Conservation (phyloP, 2,113 vertebrate genomes). For the Ameiurus melas region DNA sequence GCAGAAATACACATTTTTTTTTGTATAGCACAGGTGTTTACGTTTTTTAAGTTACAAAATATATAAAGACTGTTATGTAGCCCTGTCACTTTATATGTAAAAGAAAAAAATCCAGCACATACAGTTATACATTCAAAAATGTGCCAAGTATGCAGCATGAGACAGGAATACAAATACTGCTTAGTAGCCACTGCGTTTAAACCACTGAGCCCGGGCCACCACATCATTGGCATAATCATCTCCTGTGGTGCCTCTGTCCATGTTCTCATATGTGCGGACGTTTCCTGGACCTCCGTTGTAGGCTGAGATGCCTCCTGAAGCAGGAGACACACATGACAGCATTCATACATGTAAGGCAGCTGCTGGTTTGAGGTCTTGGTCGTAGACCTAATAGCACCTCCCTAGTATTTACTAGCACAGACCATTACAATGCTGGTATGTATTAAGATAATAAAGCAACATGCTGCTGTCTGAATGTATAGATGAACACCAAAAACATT, state of each 20-base stretch:
- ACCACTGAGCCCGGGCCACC: conserved; percentile 66
- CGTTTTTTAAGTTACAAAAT: neutral
- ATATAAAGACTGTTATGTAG: neutral
- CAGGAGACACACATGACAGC: neutral
- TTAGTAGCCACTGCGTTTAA: conserved; percentile 68
- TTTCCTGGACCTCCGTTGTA: conserved; percentile 37
- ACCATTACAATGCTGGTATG: too few relatives aligned
- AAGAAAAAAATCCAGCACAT: neutral
- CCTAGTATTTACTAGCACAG: too few relatives aligned
- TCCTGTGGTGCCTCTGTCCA: conserved; percentile 57
- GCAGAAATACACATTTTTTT: neutral
- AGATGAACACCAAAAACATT: too few relatives aligned
- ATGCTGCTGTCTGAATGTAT: too few relatives aligned
- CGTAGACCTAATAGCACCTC: too few relatives aligned
- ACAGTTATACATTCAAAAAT: neutral
- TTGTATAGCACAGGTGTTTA: neutral
- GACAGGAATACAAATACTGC: neutral
- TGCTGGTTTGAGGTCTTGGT: too few relatives aligned
- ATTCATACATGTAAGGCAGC: too few relatives aligned
- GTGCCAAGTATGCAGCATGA: neutral
- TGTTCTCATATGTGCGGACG: conserved; percentile 42
- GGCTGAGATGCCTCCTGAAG: conserved; percentile 44
- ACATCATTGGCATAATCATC: conserved; percentile 71
- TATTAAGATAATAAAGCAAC: too few relatives aligned
- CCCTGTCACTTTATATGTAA: neutral